Base-by-base conservation (phyloP, 2,113 vertebrate species). In the Dolichotis patagonum region DNA sequence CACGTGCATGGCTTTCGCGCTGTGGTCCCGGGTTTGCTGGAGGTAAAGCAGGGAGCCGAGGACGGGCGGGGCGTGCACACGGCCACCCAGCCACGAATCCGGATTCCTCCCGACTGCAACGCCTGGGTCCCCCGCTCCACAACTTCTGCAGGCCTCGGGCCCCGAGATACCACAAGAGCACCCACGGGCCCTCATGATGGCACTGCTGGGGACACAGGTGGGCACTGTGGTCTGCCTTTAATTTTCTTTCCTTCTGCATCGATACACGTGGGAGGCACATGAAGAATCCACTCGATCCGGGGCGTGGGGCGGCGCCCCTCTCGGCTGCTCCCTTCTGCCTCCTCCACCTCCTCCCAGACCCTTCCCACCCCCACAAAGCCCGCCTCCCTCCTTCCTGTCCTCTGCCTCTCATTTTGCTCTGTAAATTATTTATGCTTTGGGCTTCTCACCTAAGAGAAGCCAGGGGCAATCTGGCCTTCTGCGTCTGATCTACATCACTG, bases 121-220 rank as follows among this genome's bases (percentile, higher is more conserved):
- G 14, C 58, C 60, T 28, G 7, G 32, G 30, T 60, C 14, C 24
- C 43, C 56, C 38, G 24, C 24, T 41, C 22, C 69, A 71, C n/a
- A 41, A 8, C n/a, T 71, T 38, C n/a, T 71, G n/a, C n/a, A 71
- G n/a, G 19, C 19, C 69, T 26, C 60, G 4, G 60, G 60, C 7
- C 24, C 20, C 10, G 1, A 3, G 20, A 41, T 41, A 41, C 19
- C n/a, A 4, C 69, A 38, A 41, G n/a, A 41, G 38, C 71, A 73
- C 9, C 32, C n/a, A 14, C 0, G 7, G 77, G n/a, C 52, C 65
- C 41, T 2, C 28, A 10, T n/a, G 16, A 1, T 1, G 2, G 2
- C 7, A 17, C 3, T 49, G 26, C 16, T 5, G 35, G 77, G 60
- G 54, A 67, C 24, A 35, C 1, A 28, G 82, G 49, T 7, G 14